Evolutionary conservation across 2,797 vertebrate genomes (phyloP).

Genomic region (Crypturellus tataupa): DNA sequence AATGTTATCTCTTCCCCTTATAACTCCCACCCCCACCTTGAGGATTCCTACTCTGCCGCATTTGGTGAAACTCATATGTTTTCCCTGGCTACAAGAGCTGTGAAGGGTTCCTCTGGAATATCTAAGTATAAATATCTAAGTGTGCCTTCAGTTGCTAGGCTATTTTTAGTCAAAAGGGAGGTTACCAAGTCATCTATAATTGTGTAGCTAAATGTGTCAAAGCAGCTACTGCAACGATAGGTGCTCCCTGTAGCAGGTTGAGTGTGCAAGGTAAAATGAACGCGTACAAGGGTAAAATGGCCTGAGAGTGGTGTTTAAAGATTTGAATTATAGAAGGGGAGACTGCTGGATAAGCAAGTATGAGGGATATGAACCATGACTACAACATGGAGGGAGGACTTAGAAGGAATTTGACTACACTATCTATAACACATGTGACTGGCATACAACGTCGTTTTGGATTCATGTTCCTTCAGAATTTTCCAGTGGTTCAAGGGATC

Average conservation of each 20-base stretch:
- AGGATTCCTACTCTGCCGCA: conserved; percentile 62
- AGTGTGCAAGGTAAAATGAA: not conserved
- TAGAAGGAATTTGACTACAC: not conserved
- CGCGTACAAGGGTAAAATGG: not conserved
- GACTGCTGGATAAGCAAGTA: not conserved
- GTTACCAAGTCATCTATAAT: conserved; percentile 70
- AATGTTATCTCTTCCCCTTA: conserved; percentile 39
- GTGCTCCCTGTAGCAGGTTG: conserved; percentile 45
- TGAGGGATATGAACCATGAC: not conserved
- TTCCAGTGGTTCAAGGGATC: not conserved
- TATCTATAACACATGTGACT: not conserved
- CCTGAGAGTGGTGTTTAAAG: not conserved
- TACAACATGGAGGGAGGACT: not conserved
- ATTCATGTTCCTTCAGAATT: not conserved
- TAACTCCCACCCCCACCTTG: not conserved
- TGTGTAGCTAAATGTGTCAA: conserved; percentile 72
- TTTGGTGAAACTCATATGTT: conserved; percentile 74
- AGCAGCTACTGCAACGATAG: conserved; percentile 46
- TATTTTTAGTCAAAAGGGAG: conserved; percentile 71
- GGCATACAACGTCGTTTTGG: not conserved
- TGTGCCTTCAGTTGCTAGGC: conserved; percentile 70
- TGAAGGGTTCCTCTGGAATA: conserved; percentile 72
- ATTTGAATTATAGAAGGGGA: not conserved
- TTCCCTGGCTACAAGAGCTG: conserved; percentile 63
- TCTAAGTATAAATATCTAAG: conserved; percentile 70